Evolutionary conservation across 92 coral and sea anemone species (phyloP).

Genomic region (Epizoanthus ramosus): DNA sequence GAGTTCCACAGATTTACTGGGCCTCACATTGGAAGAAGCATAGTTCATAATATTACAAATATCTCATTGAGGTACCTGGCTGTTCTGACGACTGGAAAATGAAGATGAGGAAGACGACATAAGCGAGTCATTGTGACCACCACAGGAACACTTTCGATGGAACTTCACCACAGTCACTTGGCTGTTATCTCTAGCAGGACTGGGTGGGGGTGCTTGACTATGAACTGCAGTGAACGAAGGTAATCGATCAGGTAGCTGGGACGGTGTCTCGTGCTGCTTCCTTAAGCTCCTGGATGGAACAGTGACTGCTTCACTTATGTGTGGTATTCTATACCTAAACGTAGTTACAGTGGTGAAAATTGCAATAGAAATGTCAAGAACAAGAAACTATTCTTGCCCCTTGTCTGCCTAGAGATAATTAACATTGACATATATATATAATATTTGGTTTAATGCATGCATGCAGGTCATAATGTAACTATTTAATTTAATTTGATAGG

Average conservation of each 20-base stretch:
- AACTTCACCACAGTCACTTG: constrained; percentile 27
- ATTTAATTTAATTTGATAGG: no score
- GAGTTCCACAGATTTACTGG: no score
- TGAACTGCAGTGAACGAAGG: neutral
- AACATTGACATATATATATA: no score
- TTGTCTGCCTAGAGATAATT: no score
- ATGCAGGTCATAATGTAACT: no score
- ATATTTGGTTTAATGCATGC: no score
- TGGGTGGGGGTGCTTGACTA: neutral
- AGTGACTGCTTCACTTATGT: neutral
- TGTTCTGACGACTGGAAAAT: constrained; percentile 33
- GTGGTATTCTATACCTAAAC: neutral
- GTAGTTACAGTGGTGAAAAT: no score
- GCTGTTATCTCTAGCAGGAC: neutral
- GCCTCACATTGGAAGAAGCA: no score
- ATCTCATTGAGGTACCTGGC: neutral
- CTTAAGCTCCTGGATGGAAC: neutral
- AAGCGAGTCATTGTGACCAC: constrained; percentile 11
- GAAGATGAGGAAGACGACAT: constrained; percentile 20
- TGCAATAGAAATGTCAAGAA: no score
- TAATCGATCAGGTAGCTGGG: constrained; percentile 1
- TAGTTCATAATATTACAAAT: no score
- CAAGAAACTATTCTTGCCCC: no score
- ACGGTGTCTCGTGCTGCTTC: neutral
- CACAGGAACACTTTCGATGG: constrained; percentile 15